Base-by-base conservation (phyloP, 64 coral and sea anemone species). In the Actinia equina region DNA sequence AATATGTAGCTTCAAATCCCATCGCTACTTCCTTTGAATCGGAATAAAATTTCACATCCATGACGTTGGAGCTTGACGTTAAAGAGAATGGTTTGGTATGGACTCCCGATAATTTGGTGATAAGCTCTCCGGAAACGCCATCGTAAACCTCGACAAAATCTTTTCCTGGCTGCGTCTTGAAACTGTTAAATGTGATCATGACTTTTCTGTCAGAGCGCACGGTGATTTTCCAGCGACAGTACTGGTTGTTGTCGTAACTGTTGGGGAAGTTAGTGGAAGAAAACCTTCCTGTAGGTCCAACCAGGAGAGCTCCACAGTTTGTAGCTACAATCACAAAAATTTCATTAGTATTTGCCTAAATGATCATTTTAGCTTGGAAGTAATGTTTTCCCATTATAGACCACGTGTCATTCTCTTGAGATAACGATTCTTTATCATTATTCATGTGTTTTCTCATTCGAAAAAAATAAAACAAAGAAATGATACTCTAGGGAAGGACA, bases 171-270 rank as follows among this genome's bases (percentile, higher is more conserved):
- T 92, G 86, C 64, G 94, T 89, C 51, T 95, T 55, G n/a, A 92
- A 77, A 1, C 89, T 77, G 43, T 92, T 90, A 44, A 99, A 99
- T 26, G 91, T 95, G 11, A 99, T 83, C 83, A 95, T 84, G 52
- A 95, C 97, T 90, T 99, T 95, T 82, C 89, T 93, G 86, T 71
- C 88, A 3, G 77, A 37, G 3, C 93, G 90, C 15, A 99, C 97
- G 51, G 88, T 88, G 45, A 99, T 95, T 76, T 95, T 99, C 97
- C 97, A 99, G 26, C 97, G 93, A 69, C 97, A 99, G 64, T 99
- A 99, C n/a, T 89, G 84, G 77, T 95, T 90, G 77, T 95, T 88
- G 74, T 65, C 86, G 46, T 99, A 99, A 26, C 89, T 90, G 83
- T 93, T 95, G 20, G 97, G 97, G 80, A 89, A 95, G 69, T 99